These are phyloP conservation scores for Troides aeacus DNA, from an alignment of 2,888 invertebrate species.

Conservation along the genomic window DNA sequence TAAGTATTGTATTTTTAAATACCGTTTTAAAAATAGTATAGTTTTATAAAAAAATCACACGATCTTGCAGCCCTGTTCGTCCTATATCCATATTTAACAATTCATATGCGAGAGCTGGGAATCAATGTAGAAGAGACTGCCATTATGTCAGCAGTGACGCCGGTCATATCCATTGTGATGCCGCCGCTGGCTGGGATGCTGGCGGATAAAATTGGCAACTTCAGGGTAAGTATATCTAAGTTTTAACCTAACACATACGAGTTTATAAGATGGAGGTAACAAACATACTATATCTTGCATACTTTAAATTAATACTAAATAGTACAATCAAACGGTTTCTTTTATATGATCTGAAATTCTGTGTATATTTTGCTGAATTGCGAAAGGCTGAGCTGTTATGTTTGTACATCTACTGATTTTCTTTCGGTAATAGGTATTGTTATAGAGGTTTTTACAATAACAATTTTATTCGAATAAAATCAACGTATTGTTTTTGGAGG, in stretches of 20 bases:
- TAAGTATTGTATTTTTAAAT: neutral
- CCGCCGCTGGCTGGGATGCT: slow-evolving; percentile 88
- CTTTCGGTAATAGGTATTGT: neutral
- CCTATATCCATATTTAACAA: slow-evolving; percentile 88
- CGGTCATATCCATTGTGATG: slow-evolving; percentile 87
- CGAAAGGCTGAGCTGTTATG: neutral
- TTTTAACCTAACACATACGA: neutral
- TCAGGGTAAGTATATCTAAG: slow-evolving; percentile 80
- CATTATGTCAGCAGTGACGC: slow-evolving; percentile 88
- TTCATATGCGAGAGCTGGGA: slow-evolving; percentile 89
- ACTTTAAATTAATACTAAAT: too few species aligned
- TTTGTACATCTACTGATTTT: neutral
- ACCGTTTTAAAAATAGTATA: neutral
- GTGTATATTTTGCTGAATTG: too few species aligned
- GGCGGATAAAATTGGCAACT: slow-evolving; percentile 90
- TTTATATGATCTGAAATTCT: too few species aligned
- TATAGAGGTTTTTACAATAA: neutral
- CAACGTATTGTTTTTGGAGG: neutral
- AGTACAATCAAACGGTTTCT: too few species aligned
- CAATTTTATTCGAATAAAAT: neutral
- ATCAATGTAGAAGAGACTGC: slow-evolving; percentile 89
- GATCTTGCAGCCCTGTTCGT: slow-evolving; percentile 83
- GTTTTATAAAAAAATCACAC: neutral
- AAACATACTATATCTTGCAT: too few species aligned
- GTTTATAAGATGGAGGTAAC: too few species aligned